Evolutionary conservation across 2,797 vertebrate genomes (phyloP).

Genomic region (Strix occidentalis): DNA sequence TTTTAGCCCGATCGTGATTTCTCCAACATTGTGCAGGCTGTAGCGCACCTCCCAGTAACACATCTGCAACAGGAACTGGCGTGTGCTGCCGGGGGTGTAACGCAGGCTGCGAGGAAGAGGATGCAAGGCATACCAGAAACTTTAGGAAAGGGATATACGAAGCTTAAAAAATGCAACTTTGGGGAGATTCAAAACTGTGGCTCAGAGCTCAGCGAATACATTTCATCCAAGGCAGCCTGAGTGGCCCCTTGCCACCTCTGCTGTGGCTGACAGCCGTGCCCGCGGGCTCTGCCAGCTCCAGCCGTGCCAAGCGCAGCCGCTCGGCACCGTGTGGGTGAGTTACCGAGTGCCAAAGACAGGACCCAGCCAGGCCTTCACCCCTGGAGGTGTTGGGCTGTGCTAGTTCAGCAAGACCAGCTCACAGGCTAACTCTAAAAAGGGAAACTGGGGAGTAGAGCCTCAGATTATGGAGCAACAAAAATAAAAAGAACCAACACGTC

Average conservation of each 20-base stretch:
- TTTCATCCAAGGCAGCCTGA: background rate
- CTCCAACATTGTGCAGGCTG: background rate
- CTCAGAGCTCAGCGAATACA: rapidly evolving
- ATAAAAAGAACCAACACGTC: background rate
- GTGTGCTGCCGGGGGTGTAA: background rate
- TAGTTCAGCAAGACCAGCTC: background rate
- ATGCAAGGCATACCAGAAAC: rapidly evolving
- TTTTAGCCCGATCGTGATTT: background rate
- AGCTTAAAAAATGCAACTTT: rapidly evolving
- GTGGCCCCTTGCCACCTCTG: background rate
- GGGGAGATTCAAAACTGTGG: background rate
- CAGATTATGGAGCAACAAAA: background rate
- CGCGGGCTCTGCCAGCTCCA: background rate
- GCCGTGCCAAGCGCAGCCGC: rapidly evolving
- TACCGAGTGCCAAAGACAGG: background rate
- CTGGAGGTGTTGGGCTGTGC: background rate
- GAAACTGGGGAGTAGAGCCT: rapidly evolving
- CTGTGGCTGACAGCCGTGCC: rapidly evolving
- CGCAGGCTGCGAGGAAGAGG: background rate
- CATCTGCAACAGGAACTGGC: rapidly evolving
- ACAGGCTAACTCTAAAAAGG: background rate
- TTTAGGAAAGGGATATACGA: background rate
- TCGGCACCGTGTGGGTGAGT: rapidly evolving
- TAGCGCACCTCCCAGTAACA: background rate
- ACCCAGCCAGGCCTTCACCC: rapidly evolving